Evolutionary conservation across 53 echinoderm and acorn worm species (phyloP).

Genomic region (Luidia sarsii): DNA sequence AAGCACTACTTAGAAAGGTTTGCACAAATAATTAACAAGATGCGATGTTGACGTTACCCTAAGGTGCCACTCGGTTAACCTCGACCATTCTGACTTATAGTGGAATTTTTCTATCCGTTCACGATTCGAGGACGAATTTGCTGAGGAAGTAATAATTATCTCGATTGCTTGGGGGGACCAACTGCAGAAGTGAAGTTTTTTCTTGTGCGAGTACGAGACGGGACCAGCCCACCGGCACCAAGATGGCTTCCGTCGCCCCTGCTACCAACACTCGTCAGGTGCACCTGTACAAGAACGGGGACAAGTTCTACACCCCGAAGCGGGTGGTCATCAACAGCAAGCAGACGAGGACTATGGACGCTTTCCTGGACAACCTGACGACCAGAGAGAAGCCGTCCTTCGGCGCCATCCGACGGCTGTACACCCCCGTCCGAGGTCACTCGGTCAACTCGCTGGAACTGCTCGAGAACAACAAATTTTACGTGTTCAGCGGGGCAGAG

Average conservation of each 20-base stretch:
- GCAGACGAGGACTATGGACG: conserved; percentile 79
- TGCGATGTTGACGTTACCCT: too few relatives aligned
- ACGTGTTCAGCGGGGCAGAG: conserved; percentile 87
- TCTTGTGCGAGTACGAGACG: too few relatives aligned
- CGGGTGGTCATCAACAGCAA: conserved; percentile 82
- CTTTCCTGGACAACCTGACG: conserved; percentile 88
- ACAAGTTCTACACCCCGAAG: conserved; percentile 74
- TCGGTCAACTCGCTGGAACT: conserved; percentile 66
- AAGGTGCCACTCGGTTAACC: too few relatives aligned
- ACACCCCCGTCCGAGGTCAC: conserved; percentile 81
- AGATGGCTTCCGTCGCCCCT: conserved; percentile 47
- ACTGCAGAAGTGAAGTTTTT: too few relatives aligned
- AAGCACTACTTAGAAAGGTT: background rate
- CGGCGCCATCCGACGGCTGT: conserved; percentile 75
- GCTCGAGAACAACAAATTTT: conserved; percentile 80
- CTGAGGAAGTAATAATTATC: background rate
- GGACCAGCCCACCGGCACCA: background rate
- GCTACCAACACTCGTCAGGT: conserved; percentile 72
- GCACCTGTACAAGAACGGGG: conserved; percentile 90
- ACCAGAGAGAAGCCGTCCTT: conserved; percentile 64
- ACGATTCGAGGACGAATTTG: too few relatives aligned
- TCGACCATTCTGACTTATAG: too few relatives aligned
- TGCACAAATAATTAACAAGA: conserved; percentile 25
- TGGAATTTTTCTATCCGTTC: too few relatives aligned
- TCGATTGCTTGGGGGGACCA: background rate